phyloP scores from a whole-genome alignment of 2,797 vertebrate species.

The Sparus aurata region DNA sequence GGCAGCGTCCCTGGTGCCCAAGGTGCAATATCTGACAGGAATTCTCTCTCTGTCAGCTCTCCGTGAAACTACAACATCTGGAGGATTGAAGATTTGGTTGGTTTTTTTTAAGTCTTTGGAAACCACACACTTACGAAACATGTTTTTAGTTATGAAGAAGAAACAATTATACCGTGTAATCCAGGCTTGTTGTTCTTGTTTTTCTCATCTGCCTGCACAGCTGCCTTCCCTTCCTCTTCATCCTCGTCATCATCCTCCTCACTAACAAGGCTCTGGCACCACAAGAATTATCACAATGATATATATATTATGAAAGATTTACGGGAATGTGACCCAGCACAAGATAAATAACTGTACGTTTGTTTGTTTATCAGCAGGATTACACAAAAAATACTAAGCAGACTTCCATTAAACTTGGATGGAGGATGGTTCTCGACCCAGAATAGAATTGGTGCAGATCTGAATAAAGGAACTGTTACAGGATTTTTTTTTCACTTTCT shows the following conservation, averaged over 20 bases:
- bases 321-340: background rate
- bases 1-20: slow-evolving; percentile 92
- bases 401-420: no score
- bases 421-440: no score
- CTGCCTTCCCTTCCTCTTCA: slow-evolving; percentile 83
- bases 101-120: background rate
- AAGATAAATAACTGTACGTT: background rate
- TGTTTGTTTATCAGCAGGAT: no score
- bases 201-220: slow-evolving; percentile 79
- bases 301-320: background rate
- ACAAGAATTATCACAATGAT: background rate
- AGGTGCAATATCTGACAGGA: slow-evolving; percentile 91
- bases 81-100: slow-evolving; percentile 14
- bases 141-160: no score
- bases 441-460: no score
- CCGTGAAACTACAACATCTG: slow-evolving; percentile 82
- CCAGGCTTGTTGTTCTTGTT: slow-evolving; percentile 85
- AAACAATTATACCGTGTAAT: slow-evolving; percentile 76
- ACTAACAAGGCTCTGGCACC: slow-evolving; percentile 89
- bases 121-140: background rate
- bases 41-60: slow-evolving; percentile 85
- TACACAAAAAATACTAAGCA: no score
- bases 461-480: no score
- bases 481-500: no score
- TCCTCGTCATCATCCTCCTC: slow-evolving; percentile 97